phyloP scores from a whole-genome alignment of 2,888 invertebrate genomes.

The Oxytorus armatus region DNA sequence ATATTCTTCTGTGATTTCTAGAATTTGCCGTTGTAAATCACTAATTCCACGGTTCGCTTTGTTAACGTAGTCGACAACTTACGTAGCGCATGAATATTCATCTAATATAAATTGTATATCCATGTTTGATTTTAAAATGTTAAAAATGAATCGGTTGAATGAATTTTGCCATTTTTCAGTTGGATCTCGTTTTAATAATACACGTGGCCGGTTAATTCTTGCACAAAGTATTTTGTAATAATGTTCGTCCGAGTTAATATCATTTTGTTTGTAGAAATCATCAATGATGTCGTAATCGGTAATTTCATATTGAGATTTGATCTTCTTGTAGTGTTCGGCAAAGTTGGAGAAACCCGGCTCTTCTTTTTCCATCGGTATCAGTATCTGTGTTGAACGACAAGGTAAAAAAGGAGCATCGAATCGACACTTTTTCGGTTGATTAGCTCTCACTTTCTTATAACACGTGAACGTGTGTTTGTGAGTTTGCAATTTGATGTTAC shows the following conservation, averaged over 20 bases:
- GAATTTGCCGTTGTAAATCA: constrained; percentile 69
- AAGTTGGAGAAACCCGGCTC: constrained; percentile 47
- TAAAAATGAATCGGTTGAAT: constrained; percentile 71
- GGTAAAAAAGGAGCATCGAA: constrained; percentile 78
- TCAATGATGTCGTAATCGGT: constrained; percentile 26
- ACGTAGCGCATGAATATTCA: constrained; percentile 69
- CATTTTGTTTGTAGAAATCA: constrained; percentile 13
- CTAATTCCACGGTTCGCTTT: constrained; percentile 73
- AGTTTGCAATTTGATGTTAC: constrained; percentile 35
- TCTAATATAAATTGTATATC: constrained; percentile 70
- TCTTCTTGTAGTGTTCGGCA: constrained; percentile 33
- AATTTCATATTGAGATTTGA: constrained; percentile 48
- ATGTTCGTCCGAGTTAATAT: constrained; percentile 65
- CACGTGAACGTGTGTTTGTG: constrained; percentile 67
- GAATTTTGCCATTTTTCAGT: constrained; percentile 68
- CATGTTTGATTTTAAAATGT: constrained; percentile 68
- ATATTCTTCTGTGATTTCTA: constrained; percentile 69
- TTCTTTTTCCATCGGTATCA: constrained; percentile 68
- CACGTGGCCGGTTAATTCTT: constrained; percentile 66
- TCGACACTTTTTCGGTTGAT: constrained; percentile 65
- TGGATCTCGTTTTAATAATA: constrained; percentile 66
- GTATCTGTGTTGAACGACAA: constrained; percentile 68
- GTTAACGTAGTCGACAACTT: constrained; percentile 72
- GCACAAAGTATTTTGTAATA: constrained; percentile 72
- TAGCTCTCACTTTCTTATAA: constrained; percentile 65